Evolutionary conservation across 2,888 invertebrate genomes (phyloP).

Genomic region (Lordiphosa fenestrarum): DNA sequence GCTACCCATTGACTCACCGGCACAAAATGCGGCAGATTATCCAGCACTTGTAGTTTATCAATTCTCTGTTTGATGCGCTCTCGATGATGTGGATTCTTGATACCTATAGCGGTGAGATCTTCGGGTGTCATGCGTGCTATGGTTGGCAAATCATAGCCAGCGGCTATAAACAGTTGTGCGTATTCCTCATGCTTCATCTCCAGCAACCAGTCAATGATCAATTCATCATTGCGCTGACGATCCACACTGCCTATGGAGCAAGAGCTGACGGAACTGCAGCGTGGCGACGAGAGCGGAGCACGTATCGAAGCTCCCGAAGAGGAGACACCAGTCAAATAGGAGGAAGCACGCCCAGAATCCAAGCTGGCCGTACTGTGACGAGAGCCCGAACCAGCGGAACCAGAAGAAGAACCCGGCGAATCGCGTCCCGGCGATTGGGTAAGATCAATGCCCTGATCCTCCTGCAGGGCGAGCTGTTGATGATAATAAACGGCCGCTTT

Average conservation of each 20-base stretch:
- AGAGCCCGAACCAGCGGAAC: slow-evolving; percentile 92
- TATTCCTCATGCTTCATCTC: slow-evolving; percentile 97
- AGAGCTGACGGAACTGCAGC: slow-evolving; percentile 87
- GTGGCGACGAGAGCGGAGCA: slow-evolving; percentile 82
- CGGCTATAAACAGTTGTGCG: slow-evolving; percentile 93
- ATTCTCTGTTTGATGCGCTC: slow-evolving; percentile 98
- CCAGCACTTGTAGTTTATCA: slow-evolving; percentile 94
- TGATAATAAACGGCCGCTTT: slow-evolving; percentile 90
- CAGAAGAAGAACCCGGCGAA: slow-evolving; percentile 93
- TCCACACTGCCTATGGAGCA: slow-evolving; percentile 90
- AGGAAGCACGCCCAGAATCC: slow-evolving; percentile 95
- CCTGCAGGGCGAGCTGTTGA: slow-evolving; percentile 90
- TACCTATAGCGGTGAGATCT: slow-evolving; percentile 92
- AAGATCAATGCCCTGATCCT: slow-evolving; percentile 94
- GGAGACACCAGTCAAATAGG: slow-evolving; percentile 83
- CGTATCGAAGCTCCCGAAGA: slow-evolving; percentile 80
- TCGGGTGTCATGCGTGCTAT: slow-evolving; percentile 99
- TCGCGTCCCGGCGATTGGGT: slow-evolving; percentile 96
- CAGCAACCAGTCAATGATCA: slow-evolving; percentile 96
- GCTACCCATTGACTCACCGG: slow-evolving; percentile 86
- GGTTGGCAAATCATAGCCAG: slow-evolving; percentile 98
- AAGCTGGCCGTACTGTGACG: slow-evolving; percentile 92
- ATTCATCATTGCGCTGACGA: slow-evolving; percentile 90
- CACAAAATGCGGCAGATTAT: slow-evolving; percentile 96
- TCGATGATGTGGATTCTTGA: slow-evolving; percentile 98